Conservation (phyloP, 2,797 vertebrate genomes). For the Danio kyathit region DNA sequence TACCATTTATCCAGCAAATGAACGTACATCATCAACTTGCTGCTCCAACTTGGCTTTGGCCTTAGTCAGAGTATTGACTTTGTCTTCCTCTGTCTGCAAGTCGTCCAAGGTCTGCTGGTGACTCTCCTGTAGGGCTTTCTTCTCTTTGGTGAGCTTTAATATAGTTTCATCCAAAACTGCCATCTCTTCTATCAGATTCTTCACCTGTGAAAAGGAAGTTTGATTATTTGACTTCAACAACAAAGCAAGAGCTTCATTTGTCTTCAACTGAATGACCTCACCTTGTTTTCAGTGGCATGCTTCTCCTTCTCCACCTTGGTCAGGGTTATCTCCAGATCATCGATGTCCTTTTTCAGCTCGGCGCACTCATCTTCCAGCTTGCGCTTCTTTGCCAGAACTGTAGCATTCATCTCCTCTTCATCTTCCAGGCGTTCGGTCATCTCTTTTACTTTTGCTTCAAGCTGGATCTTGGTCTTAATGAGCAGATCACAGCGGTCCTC, state of each 20-base stretch:
- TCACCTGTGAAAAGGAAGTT: slow-evolving; percentile 80
- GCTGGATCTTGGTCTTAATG: slow-evolving; percentile 93
- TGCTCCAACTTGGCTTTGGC: slow-evolving; percentile 93
- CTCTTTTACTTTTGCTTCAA: slow-evolving; percentile 93
- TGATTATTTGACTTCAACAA: background rate
- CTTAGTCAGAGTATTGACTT: slow-evolving; percentile 90
- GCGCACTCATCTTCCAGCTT: slow-evolving; percentile 94
- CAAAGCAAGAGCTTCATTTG: background rate
- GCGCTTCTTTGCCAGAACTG: slow-evolving; percentile 86
- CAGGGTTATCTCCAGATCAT: slow-evolving; percentile 92
- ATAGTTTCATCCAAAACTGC: slow-evolving; percentile 89
- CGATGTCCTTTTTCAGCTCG: slow-evolving; percentile 94
- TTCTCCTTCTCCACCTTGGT: slow-evolving; percentile 85
- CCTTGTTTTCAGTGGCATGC: slow-evolving; percentile 83
- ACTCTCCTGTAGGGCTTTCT: slow-evolving; percentile 91
- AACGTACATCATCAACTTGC: slow-evolving; percentile 94
- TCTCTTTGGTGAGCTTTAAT: slow-evolving; percentile 91
- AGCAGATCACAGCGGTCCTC: slow-evolving; percentile 93
- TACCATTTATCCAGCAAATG: slow-evolving; percentile 4
- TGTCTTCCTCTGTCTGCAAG: slow-evolving; percentile 94
- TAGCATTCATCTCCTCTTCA: slow-evolving; percentile 89
- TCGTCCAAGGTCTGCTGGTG: slow-evolving; percentile 94
- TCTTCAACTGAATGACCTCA: slow-evolving; percentile 46
- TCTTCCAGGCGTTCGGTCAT: slow-evolving; percentile 89
- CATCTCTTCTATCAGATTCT: slow-evolving; percentile 96